A percentile compares a stretch with the other conserved stretches of the same genome.
Evolutionary conservation across 2,113 vertebrate species (phyloP).

Genomic region (Oncorhynchus mykiss): DNA sequence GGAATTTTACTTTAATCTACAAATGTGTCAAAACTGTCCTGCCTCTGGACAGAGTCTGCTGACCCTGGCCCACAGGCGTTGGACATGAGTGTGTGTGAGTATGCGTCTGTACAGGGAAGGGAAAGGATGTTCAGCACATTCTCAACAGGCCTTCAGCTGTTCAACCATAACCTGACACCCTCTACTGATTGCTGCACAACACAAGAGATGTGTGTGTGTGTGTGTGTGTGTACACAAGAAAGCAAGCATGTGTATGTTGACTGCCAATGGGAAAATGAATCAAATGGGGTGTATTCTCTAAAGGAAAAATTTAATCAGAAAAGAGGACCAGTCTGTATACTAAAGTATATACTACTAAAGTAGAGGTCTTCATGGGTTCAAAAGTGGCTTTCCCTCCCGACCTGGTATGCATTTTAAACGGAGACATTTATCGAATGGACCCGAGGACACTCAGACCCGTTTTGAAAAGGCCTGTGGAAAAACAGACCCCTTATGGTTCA

Average conservation of each 20-base stretch:
- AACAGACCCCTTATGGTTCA: too few species aligned
- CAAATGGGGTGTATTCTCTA: too few species aligned
- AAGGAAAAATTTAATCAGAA: too few species aligned
- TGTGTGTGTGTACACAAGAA: background rate
- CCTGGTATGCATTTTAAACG: too few species aligned
- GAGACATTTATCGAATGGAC: too few species aligned
- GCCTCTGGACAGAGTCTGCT: background rate
- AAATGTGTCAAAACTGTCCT: background rate
- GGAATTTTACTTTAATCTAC: background rate
- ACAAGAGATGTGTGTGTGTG: background rate
- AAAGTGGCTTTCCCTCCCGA: too few species aligned
- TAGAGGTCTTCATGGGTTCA: too few species aligned
- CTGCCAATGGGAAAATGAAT: too few species aligned
- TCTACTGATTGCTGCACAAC: background rate
- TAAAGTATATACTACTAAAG: too few species aligned
- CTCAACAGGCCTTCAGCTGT: constrained; percentile 53
- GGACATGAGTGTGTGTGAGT: constrained; percentile 5
- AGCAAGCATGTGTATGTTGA: background rate
- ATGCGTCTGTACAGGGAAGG: constrained; percentile 29
- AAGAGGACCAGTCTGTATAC: too few species aligned
- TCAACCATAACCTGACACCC: constrained; percentile 44
- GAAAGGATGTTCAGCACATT: constrained; percentile 35
- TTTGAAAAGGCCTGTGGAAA: too few species aligned
- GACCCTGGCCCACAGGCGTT: background rate
- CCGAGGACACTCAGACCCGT: too few species aligned